Base-by-base conservation (phyloP, 2,797 vertebrate species). In the Geotria australis region DNA sequence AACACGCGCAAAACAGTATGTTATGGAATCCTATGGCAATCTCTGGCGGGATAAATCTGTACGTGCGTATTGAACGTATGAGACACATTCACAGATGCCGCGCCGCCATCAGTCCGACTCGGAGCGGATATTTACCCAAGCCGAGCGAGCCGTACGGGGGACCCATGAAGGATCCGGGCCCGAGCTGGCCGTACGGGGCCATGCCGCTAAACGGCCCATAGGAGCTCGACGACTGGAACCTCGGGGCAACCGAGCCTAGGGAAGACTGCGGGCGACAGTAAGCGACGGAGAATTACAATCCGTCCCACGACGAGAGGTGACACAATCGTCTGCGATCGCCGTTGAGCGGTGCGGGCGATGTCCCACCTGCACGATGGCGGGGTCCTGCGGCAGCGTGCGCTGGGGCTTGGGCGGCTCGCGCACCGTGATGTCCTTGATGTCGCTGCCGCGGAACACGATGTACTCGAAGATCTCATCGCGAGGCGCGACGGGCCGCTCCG, bases 361-460 rank as follows among this genome's bases (percentile, higher is more conserved):
- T 53, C 71, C 66, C 66, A 86, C 91, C 71, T 93, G 88, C 56
- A 96, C 74, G 45, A 96, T 96, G 10, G 89, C 89, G 62, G 91
- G 83, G 64, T 98, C 91, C 57, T 80, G 77, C 10, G 81, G 84
- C 7, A 95, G 71, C n/a, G 79, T 68, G 61, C 80, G 80, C 59
- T 79, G 77, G 47, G 79, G 73, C 65, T 80, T 83, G 2, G 79
- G 82, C 61, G 79, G 73, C 61, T 98, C 91, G 64, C 84, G 88
- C 45, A 94, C 73, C 1, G 80, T 75, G 14, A 98, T 83, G 58
- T 95, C 89, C 65, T 85, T 93, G 64, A 98, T 95, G 63, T 98
- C 88, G 62, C 80, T 93, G 56, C 89, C 89, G 48, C 86, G 71
- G 67, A 98, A 98, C 59, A 94, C 95, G 58, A 98, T 96, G 65